Percentiles rank a stretch among this genome's conserved stretches.
These are phyloP conservation scores for Ormia ochracea DNA, from an alignment of 2,888 invertebrate species.

Conservation along the genomic window DNA sequence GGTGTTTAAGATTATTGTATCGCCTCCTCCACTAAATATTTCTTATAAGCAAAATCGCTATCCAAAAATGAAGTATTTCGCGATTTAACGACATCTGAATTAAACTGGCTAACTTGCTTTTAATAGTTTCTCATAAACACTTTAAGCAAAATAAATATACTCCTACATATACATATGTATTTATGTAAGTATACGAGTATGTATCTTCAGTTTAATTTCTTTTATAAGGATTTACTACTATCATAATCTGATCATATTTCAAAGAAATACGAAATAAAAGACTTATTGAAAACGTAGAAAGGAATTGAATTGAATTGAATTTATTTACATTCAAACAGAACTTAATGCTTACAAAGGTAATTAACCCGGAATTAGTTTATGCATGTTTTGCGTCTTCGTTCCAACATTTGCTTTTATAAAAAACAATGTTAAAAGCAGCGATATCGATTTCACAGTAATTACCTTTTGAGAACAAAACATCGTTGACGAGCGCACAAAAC, in stretches of 20 bases:
- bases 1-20: conserved; percentile 6
- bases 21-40: not conserved
- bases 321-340: conserved; percentile 27
- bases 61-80: not conserved
- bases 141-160: too few relatives aligned
- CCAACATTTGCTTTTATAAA: conserved; percentile 1
- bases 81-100: too few relatives aligned
- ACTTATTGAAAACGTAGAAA: conserved; percentile 51
- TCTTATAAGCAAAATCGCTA: not conserved
- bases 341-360: conserved; percentile 59
- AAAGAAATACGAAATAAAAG: conserved; percentile 24
- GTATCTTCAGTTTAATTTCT: not conserved
- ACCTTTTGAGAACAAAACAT: conserved; percentile 27
- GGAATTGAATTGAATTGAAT: conserved; percentile 37
- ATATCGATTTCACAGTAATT: conserved; percentile 61
- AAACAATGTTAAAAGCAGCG: conserved; percentile 30
- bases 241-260: conserved; percentile 53
- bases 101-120: not conserved
- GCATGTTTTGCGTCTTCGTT: not conserved
- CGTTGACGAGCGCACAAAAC: not conserved
- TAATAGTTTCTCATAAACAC: not conserved
- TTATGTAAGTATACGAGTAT: not conserved
- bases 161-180: too few relatives aligned
- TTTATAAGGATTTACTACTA: conserved; percentile 22
- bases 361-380: conserved; percentile 59